Evolutionary conservation across 2,113 vertebrate genomes (phyloP), one percentile per base, ranked within the genome.

Genomic region (Conger conger): DNA sequence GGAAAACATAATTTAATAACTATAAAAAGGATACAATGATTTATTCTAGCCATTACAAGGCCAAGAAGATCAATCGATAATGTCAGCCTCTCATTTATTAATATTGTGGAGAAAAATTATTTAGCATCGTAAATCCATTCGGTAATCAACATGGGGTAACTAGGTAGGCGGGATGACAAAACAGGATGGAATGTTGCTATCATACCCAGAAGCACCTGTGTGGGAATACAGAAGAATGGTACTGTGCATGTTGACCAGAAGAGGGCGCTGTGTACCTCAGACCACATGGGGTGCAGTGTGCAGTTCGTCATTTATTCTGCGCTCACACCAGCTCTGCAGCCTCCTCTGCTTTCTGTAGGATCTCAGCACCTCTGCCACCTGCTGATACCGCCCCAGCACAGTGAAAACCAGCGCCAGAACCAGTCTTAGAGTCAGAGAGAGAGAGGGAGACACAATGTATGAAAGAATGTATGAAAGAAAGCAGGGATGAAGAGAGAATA

Each of bases 261-360:
- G 35, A 36, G 36, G 77, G 36, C 23, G 23, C 35, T 36, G 37
- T 35, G 1, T 83, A 95, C 94, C 91, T 95, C 89, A 33, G 93
- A 93, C 93, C 94, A 95, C 92, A 94, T 93, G 30, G 94, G 94
- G 82, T 94, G 93, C 11, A 45, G 87, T 89, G 83, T 5, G 16
- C 82, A 93, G 83, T 83, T 95, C 93, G 1, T 92, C 89, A 5
- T 86, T 85, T 82, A 93, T 73, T 79, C 90, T 90, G 17, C 36
- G 42, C 36, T 90, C 76, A 0, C 81, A 83, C 93, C 92, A 93
- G 36, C 36, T 16, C 38, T 82, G 77, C 93, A 91, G 91, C 37
- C 82, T 84, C 40, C 36, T 80, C 50, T 92, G 88, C 83, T 90
- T 93, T 79, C 76, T 89, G n/a, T 79, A 68, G 1, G 93, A 95